phyloP scores from a whole-genome alignment of 2,888 invertebrate genomes.

The Poecilus cupreus region DNA sequence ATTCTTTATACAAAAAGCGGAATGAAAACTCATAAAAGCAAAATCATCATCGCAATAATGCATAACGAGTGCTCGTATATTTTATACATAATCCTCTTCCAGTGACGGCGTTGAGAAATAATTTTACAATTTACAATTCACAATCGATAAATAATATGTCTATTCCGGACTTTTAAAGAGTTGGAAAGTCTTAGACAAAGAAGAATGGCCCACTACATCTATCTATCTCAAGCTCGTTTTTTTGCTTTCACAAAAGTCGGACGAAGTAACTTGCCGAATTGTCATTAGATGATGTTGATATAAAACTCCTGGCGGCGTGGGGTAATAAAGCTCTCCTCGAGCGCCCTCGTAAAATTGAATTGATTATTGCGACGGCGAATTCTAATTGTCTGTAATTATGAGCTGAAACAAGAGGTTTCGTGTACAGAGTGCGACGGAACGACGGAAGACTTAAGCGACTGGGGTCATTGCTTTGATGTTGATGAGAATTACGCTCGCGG shows the following conservation, averaged over 20 bases:
- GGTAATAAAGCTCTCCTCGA: slow-evolving; percentile 30
- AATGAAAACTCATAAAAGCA: slow-evolving; percentile 46
- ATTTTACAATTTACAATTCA: not conserved
- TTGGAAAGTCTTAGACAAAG: too few species aligned
- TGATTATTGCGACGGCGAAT: slow-evolving; percentile 35
- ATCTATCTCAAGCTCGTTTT: too few species aligned
- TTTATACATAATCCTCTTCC: not conserved
- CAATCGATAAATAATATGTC: too few species aligned
- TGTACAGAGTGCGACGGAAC: slow-evolving; percentile 16
- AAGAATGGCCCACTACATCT: too few species aligned
- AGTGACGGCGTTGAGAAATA: not conserved
- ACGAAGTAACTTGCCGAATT: too few species aligned
- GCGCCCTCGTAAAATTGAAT: slow-evolving; percentile 44
- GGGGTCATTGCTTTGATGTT: slow-evolving; percentile 45
- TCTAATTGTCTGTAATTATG: slow-evolving; percentile 44
- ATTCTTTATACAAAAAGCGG: not conserved
- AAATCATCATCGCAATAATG: slow-evolving; percentile 40
- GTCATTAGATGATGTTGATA: slow-evolving; percentile 21
- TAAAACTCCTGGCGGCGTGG: slow-evolving; percentile 30
- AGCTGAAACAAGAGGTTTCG: slow-evolving; percentile 39
- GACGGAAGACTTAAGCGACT: not conserved
- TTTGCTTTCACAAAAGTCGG: not conserved
- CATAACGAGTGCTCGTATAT: slow-evolving; percentile 18
- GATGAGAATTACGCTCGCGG: slow-evolving; percentile 31
- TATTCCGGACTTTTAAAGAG: too few species aligned